Evolutionary conservation across 2,888 invertebrate species (phyloP).

Genomic region (Apodemia zela): DNA sequence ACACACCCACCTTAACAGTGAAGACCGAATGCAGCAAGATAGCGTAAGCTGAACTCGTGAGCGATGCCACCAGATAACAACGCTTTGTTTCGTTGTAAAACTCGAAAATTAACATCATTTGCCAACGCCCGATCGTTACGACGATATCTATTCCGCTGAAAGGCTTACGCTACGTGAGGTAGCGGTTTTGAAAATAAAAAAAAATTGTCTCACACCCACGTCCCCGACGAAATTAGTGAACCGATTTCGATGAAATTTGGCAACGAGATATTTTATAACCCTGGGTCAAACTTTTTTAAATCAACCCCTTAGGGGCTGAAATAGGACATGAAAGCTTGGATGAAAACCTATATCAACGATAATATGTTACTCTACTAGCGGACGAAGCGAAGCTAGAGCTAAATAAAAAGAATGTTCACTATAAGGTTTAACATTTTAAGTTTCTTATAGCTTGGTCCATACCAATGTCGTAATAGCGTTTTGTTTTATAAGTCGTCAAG

Average conservation of each 20-base stretch:
- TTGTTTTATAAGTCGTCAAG: constrained; percentile 64
- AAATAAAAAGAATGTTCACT: too few relatives aligned
- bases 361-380: too few relatives aligned
- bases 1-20: constrained; percentile 39
- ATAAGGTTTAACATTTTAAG: too few relatives aligned
- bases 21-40: constrained; percentile 47
- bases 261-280: too few relatives aligned
- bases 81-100: constrained; percentile 76
- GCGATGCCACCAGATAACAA: constrained; percentile 67
- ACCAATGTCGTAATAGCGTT: constrained; percentile 50
- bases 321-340: too few relatives aligned
- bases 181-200: background rate
- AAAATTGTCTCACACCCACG: too few relatives aligned
- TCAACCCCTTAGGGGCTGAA: too few relatives aligned
- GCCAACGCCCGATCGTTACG: constrained; percentile 68
- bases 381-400: too few relatives aligned
- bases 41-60: constrained; percentile 53
- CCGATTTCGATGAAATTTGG: too few relatives aligned
- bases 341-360: too few relatives aligned
- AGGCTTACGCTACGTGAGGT: background rate
- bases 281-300: too few relatives aligned
- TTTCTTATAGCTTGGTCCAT: constrained; percentile 34
- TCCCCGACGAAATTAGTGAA: too few relatives aligned
- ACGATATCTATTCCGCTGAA: constrained; percentile 46
- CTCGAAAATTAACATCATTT: constrained; percentile 79